Evolutionary conservation across 1,140 invertebrate genomes (phyloP), one percentile per base, ranked within the genome.

Genomic region (Drosophila simulans): DNA sequence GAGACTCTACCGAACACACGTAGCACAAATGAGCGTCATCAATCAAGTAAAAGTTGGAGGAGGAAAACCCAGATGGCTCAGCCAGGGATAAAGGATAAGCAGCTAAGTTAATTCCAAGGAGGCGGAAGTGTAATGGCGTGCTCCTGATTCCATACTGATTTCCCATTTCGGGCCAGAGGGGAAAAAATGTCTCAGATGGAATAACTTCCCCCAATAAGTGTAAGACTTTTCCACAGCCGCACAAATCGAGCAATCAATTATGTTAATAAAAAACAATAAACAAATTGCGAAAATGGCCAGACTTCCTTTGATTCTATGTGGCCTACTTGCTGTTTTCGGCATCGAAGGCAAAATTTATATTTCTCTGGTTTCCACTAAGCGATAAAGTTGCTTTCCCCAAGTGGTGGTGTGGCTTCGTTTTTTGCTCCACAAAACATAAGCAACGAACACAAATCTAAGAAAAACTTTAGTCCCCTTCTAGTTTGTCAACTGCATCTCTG

Each of bases 21-120:
- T 81, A 48, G 68, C 68, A 80, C 80, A 89, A 89, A 89, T 89
- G 85, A 89, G 80, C 75, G 66, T 89, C 84, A 89, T 90, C 84
- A 89, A 89, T 89, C 84, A 89, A 76, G 56, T 35, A 51, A 42
- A 46, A 31, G 52, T 48, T 37, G 63, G 34, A 25, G 3, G 17
- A 45, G 59, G 35, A 49, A 57, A 60, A 46, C 56, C 60, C 56
- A 37, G 56, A 34, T 60, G 64, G 46, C 55, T 39, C 60, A 58
- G 71, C 49, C 59, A 45, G 53, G 65, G 52, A 70, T 69, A 83
- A 88, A 86, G 82, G 77, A 85, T 85, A 85, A 88, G 42, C 74
- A 81, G 69, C 74, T 78, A 69, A 81, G 59, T 80, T 80, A 72
- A 82, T 82, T 79, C 62, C 42, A 42, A n/a, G n/a, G 7, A 34